Evolutionary conservation across 2,113 vertebrate genomes (phyloP), one percentile per base, ranked within the genome.

Genomic region (Probosciger aterrimus): DNA sequence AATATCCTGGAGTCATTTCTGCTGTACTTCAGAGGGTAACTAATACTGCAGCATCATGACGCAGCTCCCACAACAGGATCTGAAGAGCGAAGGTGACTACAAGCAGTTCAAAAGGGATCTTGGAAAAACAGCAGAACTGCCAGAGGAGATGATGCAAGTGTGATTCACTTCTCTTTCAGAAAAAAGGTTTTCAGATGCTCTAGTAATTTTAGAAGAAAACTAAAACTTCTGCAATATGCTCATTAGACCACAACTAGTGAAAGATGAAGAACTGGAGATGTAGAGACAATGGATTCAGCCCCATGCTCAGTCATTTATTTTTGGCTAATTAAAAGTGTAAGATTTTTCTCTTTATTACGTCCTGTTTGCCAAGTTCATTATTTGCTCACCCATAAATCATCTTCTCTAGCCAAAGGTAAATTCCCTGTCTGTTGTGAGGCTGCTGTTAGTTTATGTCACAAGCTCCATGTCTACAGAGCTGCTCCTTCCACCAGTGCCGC

Each of bases 331-430:
- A 97, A 97, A 96, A 96, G 93, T 87, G 90, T 96, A 93, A 96
- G 95, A 96, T 97, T 98, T 97, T 97, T 96, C 95, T 77, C 91
- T 97, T 97, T 97, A 97, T 98, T 98, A 98, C 96, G 97, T 96
- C 94, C 97, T 97, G 95, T 94, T 95, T 95, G 96, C 86, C 92
- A 33, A 97, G 96, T 97, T 97, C 97, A 97, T 98, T 98, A 97
- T 91, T 77, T 71, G 94, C 93, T 96, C 95, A 82, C 92, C 95
- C 94, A 97, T 98, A 97, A 97, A 97, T 97, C 97, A 98, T 77
- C 86, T 47, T 78, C 77, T 50, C 37, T 77, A 67, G 93, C 37
- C 37, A 92, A 94, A 96, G 93, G 95, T 93, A 88, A 88, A 82
- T 69, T 77, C 78, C 60, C 83, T 63, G 75, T 12, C 69, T 60